Conservation (phyloP, 23 tunicate genomes). For the Ciona savignyi region DNA sequence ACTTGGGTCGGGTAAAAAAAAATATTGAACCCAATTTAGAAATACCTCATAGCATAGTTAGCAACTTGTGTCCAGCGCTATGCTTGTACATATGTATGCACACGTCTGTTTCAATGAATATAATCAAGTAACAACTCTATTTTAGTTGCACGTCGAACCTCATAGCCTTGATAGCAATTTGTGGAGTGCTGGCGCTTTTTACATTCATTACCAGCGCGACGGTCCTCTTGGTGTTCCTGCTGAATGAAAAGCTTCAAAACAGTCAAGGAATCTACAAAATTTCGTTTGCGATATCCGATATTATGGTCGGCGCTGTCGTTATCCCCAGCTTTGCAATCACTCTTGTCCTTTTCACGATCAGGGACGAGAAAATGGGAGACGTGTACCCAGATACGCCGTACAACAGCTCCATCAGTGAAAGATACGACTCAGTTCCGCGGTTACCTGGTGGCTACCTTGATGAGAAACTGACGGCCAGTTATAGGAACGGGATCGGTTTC, state of each 20-base stretch:
- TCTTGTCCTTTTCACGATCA: not conserved
- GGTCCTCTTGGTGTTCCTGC: constrained; percentile 15
- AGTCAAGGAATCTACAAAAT: constrained; percentile 6
- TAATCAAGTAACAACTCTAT: no score
- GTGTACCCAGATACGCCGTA: not conserved
- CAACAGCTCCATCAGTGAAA: not conserved
- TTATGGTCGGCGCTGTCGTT: constrained; percentile 10
- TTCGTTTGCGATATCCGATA: constrained; percentile 11
- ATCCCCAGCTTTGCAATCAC: constrained; percentile 9
- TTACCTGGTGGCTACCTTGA: constrained; percentile 7
- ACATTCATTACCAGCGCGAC: not conserved
- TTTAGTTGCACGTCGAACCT: not conserved
- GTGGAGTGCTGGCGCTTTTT: not conserved
- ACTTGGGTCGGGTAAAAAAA: no score
- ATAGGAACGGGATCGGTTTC: constrained; percentile 2
- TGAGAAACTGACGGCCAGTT: not conserved
- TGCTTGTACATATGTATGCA: no score
- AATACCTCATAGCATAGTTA: no score
- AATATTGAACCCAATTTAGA: no score
- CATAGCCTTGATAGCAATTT: not conserved
- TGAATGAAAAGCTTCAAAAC: constrained; percentile 8
- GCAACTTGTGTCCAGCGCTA: no score
- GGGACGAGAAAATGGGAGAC: not conserved
- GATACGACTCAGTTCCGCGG: not conserved
- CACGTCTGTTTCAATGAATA: no score